A percentile compares a stretch with the other conserved stretches of the same genome.
phyloP scores from a whole-genome alignment of 1,140 invertebrate species.

The Caenorhabditis inopinata region DNA sequence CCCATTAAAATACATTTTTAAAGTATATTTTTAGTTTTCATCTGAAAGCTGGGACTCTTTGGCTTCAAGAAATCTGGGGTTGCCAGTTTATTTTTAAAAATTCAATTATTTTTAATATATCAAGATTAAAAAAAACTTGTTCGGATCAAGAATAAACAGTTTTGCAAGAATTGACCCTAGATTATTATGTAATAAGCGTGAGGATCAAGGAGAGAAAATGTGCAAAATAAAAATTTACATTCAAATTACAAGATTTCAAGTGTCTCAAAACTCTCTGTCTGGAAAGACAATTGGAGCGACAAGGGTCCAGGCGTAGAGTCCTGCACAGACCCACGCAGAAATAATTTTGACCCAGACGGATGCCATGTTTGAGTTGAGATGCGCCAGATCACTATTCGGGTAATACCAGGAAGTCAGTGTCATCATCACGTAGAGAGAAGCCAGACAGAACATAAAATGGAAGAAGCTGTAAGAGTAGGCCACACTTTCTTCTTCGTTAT shows the following conservation, averaged over 20 bases:
- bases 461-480: constrained; percentile 97
- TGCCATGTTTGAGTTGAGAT: constrained; percentile 81
- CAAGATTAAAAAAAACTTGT: no score
- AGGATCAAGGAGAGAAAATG: not conserved
- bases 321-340: constrained; percentile 90
- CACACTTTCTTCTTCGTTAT: constrained; percentile 71
- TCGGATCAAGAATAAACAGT: no score
- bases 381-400: constrained; percentile 66
- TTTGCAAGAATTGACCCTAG: no score
- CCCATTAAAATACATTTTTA: no score
- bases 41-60: no score
- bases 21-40: no score
- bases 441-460: constrained; percentile 92
- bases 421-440: constrained; percentile 99
- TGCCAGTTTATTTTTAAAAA: no score
- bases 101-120: no score
- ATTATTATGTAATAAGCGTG: no score
- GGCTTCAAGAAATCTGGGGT: no score
- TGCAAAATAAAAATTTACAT: not conserved
- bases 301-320: constrained; percentile 89
- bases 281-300: constrained; percentile 83
- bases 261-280: constrained; percentile 80
- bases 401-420: constrained; percentile 98
- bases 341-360: constrained; percentile 98
- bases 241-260: not conserved